Percentiles rank a stretch among this genome's conserved stretches.
Evolutionary conservation across 1,140 invertebrate genomes (phyloP).

Genomic region (Drosophila varians): DNA sequence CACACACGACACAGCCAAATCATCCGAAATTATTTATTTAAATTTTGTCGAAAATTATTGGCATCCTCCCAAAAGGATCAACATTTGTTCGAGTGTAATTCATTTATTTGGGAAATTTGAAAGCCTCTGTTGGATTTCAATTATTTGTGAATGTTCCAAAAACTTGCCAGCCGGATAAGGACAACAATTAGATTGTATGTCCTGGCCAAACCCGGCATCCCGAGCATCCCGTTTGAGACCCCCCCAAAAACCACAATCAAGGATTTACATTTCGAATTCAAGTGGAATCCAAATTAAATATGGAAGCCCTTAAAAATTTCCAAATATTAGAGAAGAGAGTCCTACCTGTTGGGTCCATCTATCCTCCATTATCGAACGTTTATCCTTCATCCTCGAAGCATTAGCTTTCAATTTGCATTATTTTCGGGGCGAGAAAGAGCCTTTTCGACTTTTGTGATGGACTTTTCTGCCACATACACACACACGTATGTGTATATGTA

Average conservation of each 20-base stretch:
- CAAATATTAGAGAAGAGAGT: no score
- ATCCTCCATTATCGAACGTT: conserved; percentile 21
- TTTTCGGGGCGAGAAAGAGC: conserved; percentile 19
- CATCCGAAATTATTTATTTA: conserved; percentile 67
- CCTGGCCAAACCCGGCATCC: conserved; percentile 23
- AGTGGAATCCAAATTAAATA: conserved; percentile 9
- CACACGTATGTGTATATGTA: background rate
- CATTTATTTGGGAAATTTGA: conserved; percentile 45
- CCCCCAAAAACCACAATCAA: conserved; percentile 3
- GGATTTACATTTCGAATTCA: conserved; percentile 1
- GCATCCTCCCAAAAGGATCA: conserved; percentile 38
- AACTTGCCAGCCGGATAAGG: conserved; percentile 19
- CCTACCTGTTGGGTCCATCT: conserved; percentile 21
- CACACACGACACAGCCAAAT: conserved; percentile 29
- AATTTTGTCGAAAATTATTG: conserved; percentile 14
- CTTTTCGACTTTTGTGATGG: conserved; percentile 1
- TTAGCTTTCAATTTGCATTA: conserved; percentile 45
- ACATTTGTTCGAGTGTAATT: conserved; percentile 18
- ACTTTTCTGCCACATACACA: background rate
- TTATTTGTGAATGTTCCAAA: conserved; percentile 45
- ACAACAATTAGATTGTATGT: conserved; percentile 34
- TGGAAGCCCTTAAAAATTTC: background rate
- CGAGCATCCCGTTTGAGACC: conserved; percentile 16
- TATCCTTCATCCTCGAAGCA: conserved; percentile 13
- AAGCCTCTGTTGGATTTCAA: conserved; percentile 37